Evolutionary conservation across 2,797 vertebrate species (phyloP), one percentile per base, ranked within the genome.

Genomic region (Gymnoscopelus microlampas): DNA sequence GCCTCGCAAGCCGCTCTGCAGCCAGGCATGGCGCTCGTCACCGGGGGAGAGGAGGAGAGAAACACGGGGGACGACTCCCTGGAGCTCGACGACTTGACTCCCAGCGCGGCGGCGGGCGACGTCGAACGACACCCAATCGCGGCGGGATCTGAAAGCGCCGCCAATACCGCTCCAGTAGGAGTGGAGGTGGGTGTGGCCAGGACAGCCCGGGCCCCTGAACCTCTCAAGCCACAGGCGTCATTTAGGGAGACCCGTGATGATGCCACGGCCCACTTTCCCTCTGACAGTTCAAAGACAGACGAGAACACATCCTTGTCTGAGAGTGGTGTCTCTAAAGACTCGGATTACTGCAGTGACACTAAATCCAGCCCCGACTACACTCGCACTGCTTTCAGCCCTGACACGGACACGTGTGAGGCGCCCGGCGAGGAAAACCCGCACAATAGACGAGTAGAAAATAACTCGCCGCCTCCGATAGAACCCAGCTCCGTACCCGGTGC

Each of bases 161-260:
- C 19, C 13, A 54, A 32, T 15, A 1, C 53, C 8, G 3, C 61
- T 69, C 0, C 77, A 70, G 44, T 23, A 0, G 39, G 63, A 14
- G 80, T 84, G 0, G 82, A 91, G 66, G 68, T 90, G 10, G 91
- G 89, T 5, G 79, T 84, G 32, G 90, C 74, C 9, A 88, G 77
- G 49, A 74, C 66, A 0, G 50, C 24, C 1, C 80, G 48, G 4
- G 68, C 15, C 1, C 61, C 75, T 0, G 66, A 90, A 50, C 87
- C 87, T 26, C 73, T 75, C 2, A 39, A 63, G 56, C 47, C 53
- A 49, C 66, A 44, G 9, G 23, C 32, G 9, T 70, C 78, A 19
- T 44, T 74, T 48, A 81, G 12, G 51, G 73, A 70, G 23, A 50
- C 68, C 14, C 56, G 12, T 9, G 29, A 11, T 15, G 15, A 4